Base-by-base conservation (phyloP, 2,888 invertebrate species). In the Dorcus hopei region DNA sequence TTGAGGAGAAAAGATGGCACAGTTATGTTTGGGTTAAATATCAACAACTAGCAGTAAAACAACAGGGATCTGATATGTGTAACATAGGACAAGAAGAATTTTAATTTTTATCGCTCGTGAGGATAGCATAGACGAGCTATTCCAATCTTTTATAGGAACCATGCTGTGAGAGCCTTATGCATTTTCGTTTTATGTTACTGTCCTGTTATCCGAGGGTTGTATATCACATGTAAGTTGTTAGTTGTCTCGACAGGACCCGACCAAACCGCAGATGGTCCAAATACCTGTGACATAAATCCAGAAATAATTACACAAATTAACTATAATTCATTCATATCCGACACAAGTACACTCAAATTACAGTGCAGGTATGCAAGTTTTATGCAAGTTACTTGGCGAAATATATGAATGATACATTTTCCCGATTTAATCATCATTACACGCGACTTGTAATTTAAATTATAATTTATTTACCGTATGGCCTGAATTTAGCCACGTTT, bases 181-280 rank as follows among this genome's bases (percentile, higher is more conserved):
- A 59, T 67, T 68, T 66, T 66, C 65, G 66, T 67, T 68, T 68
- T 67, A 67, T 66, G 65, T 67, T 65, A 66, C 65, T 63, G 66
- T 66, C 68, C 65, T 64, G 65, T 65, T 65, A 61, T 61, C 58
- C 60, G 54, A 63, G 64, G 68, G 65, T 65, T 68, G 68, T 68
- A 68, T 68, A 68, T 68, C 68, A 68, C 65, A 54, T 49, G 61
- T 52, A 54, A 62, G 61, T 62, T 61, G 64, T 66, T 67, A 62
- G 62, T 62, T 61, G 65, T 57, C 64, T 51, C 50, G 61, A 58
- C 58, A 59, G 61, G 58, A 56, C 59, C 58, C 54, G 51, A 50
- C 55, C 47, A 61, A 61, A 59, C 63, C 61, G 61, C 63, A 66
- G 62, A 62, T 64, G 64, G 61, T 65, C 63, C 59, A 64, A 61